Conservation (phyloP, 2,113 vertebrate genomes). For the Ctenomys sociabilis region DNA sequence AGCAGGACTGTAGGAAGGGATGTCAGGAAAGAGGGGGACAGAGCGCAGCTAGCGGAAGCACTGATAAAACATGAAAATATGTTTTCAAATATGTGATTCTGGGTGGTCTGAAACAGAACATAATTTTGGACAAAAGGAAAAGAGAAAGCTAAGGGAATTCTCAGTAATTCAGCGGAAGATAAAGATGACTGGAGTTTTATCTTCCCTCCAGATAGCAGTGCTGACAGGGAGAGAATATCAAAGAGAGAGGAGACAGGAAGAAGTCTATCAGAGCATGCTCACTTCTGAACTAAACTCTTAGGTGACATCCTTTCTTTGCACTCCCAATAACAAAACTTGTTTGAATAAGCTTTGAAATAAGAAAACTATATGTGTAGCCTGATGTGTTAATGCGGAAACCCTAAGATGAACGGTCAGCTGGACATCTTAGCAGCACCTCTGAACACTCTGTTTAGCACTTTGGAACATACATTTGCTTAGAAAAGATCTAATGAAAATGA, state of each 20-base stretch:
- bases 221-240: neutral
- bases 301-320: neutral
- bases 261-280: neutral
- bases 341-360: neutral
- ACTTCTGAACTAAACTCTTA: neutral
- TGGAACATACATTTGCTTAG: neutral
- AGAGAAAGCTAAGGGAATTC: neutral
- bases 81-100: neutral
- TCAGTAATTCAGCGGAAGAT: neutral
- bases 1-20: neutral
- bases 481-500: neutral
- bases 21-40: neutral
- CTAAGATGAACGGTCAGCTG: neutral
- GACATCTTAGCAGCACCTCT: neutral
- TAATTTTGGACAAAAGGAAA: neutral
- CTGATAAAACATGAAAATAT: neutral
- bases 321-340: neutral
- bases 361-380: neutral
- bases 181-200: neutral
- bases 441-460: neutral
- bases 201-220: neutral
- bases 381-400: no score
- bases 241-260: neutral
- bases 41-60: neutral
- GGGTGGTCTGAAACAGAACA: neutral